Evolutionary conservation across 1,140 invertebrate species (phyloP).

Genomic region (Polypedilum vanderplanki): DNA sequence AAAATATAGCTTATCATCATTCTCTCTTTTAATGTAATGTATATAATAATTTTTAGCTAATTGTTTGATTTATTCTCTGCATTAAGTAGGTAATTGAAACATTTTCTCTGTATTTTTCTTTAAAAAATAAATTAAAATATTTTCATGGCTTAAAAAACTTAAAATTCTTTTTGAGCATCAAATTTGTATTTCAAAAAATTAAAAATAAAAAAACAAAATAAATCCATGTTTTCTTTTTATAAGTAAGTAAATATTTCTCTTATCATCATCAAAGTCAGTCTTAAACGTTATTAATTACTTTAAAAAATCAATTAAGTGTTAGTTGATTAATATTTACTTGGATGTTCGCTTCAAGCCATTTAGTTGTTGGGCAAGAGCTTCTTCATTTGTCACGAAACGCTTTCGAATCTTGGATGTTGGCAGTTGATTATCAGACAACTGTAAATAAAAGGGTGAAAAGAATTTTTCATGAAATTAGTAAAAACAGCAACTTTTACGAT

Average conservation of each 20-base stretch:
- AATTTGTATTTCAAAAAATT: neutral
- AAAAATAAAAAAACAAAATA: neutral
- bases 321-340: constrained; percentile 23
- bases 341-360: constrained; percentile 29
- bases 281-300: constrained; percentile 20
- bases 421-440: constrained; percentile 20
- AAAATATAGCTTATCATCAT: constrained; percentile 10
- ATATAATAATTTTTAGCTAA: neutral
- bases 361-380: constrained; percentile 27
- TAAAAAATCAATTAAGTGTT: constrained; percentile 3
- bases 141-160: neutral
- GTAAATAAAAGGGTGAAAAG: neutral
- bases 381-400: constrained; percentile 30
- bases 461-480: neutral
- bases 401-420: constrained; percentile 28
- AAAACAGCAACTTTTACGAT: neutral
- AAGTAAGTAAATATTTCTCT: neutral
- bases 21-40: neutral
- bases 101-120: neutral
- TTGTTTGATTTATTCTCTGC: neutral
- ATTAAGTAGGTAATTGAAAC: neutral
- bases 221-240: neutral
- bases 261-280: constrained; percentile 17
- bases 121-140: neutral
- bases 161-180: neutral